phyloP scores from a whole-genome alignment of 2,113 vertebrate genomes.

The Haplotaxodon microlepis region DNA sequence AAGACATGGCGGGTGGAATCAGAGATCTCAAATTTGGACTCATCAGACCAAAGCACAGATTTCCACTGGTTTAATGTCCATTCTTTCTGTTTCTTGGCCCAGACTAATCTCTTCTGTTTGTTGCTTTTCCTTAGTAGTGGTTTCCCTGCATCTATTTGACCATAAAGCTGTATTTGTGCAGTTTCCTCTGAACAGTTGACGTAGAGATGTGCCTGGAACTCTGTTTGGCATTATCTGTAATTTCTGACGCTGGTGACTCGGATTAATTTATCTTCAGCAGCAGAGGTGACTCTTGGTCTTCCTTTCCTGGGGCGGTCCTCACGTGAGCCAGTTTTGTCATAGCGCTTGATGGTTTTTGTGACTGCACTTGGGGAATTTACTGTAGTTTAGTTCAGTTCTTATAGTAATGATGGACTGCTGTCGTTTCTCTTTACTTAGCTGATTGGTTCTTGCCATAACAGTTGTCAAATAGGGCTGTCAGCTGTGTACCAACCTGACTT shows the following conservation, averaged over 20 bases:
- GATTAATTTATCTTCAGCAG: background rate
- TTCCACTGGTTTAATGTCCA: fast-evolving
- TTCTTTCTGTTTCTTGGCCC: background rate
- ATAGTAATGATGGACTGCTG: background rate
- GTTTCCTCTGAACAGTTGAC: background rate
- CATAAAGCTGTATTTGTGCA: background rate
- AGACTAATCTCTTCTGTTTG: background rate
- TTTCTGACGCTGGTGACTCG: background rate
- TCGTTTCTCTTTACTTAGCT: background rate
- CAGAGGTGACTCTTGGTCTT: background rate
- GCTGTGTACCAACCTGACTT: background rate
- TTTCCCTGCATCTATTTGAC: background rate
- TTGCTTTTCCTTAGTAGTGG: background rate
- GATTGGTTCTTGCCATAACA: background rate
- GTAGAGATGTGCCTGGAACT: background rate
- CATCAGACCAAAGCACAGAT: background rate
- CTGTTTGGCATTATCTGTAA: background rate
- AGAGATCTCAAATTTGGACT: background rate
- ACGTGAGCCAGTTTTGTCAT: fast-evolving
- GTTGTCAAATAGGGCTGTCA: background rate
- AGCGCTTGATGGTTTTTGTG: background rate
- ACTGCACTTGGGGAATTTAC: background rate
- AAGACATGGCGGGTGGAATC: background rate
- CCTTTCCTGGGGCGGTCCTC: fast-evolving
- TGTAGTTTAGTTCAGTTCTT: background rate